Base-by-base conservation (phyloP, 1,140 invertebrate species). In the Stegodyphus mimosarum region DNA sequence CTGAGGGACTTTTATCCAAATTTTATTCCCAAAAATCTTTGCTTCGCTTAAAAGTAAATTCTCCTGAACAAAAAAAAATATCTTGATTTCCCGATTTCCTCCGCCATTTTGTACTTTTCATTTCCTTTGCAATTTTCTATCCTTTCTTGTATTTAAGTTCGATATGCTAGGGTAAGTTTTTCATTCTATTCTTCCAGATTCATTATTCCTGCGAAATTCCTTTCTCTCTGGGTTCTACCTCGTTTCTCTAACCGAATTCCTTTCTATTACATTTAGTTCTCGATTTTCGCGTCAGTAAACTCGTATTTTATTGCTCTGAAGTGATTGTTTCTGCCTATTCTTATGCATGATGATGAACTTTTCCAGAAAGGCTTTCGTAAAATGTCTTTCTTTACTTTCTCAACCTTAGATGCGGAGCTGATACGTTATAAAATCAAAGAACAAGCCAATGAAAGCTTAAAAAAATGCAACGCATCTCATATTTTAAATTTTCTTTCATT, bases 251-350 rank as follows among this genome's bases (percentile, higher is more conserved):
- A 74, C 80, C 48, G 80, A 83, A 83, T 83, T 74, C 80, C 80
- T 55, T 83, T 83, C 80, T 83, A 83, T 83, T 83, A 83, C 71
- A 83, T 83, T 83, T 83, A 83, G 80, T 83, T 83, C 80, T 48
- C 80, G 72, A 83, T 83, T 83, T 83, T 83, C 80, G 70, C 80
- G 80, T 83, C 80, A 74, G 80, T 83, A 83, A 83, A 67, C 70
- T 53, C 80, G 70, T 83, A 83, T 83, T 83, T 83, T 83, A 83
- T 83, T 83, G 80, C 80, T 83, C 80, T 73, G 80, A 74, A 83
- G 80, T 83, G 80, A 83, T 83, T 83, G 80, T 83, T 83, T 74
- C 80, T 74, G 49, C 33, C 33, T 3, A 33, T 33, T 33, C 33
- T 10, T 11, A 63, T 50, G 71, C 80, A 74, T 74, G 80, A 83